Base-by-base conservation (phyloP, 2,797 vertebrate genomes). In the Prunella strophiata region DNA sequence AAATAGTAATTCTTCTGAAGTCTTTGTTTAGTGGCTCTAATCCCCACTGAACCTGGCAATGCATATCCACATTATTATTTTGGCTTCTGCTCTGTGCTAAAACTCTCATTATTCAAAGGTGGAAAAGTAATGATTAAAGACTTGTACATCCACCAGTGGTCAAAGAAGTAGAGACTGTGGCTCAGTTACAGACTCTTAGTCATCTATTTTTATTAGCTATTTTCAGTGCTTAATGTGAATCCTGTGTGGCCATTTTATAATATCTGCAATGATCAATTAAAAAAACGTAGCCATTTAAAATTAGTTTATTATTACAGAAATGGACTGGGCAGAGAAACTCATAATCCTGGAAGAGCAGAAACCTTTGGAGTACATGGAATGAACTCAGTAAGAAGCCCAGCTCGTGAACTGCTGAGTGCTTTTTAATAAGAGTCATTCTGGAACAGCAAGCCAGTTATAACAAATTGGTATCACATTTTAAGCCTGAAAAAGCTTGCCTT, bases 1-100 rank as follows among this genome's bases (percentile, higher is more conserved):
- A 88, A 89, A 84, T 11, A 83, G 66, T 50, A 96, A 94, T 95
- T 96, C 93, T 94, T 85, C 96, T 82, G 42, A 92, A 71, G 94
- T 87, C 91, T 94, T 94, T 95, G 89, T 89, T 96, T 92, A 94
- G 95, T 62, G 87, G 81, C 88, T 96, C 72, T 89, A 77, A 89
- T 88, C 88, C 83, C 73, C 79, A 42, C 84, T 93, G 88, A 94
- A 93, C 68, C 81, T 96, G 85, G 90, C 89, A 94, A 22, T 15
- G 19, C 32, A 71, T 32, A 63, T 9, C 36, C 36, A 63, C 32
- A 57, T 42, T 32, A 71, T 57, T 63, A 50, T 78, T 50, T 27
- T 71, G 84, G 84, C 43, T 87, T 63, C 48, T 73, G 48, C 42
- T 94, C 36, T 88, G 62, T 80, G 88, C 86, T 86, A 59, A 95